Conservation (phyloP, 2,113 vertebrate genomes). For the Fregetta grallaria region DNA sequence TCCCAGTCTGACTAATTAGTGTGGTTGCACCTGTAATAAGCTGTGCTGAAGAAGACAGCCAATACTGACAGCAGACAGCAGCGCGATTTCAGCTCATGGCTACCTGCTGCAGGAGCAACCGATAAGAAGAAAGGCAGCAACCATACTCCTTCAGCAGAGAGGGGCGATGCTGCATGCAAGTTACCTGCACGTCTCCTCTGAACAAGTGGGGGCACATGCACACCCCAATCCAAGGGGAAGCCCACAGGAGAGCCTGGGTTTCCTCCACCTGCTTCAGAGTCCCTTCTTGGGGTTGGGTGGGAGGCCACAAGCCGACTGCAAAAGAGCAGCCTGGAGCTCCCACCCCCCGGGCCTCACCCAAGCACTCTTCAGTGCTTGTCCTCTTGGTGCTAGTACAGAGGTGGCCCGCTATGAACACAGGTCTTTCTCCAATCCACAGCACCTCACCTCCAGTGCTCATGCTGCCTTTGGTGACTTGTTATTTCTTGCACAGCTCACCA, state of each 20-base stretch:
- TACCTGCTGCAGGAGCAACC: not conserved
- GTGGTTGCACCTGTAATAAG: not conserved
- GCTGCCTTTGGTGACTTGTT: not conserved
- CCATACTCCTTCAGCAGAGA: not conserved
- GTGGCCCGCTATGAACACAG: not conserved
- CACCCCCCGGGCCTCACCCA: not conserved
- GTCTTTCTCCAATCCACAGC: not conserved
- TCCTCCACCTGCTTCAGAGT: not conserved
- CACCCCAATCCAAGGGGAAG: not conserved
- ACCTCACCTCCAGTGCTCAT: not conserved
- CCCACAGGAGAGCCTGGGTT: not conserved
- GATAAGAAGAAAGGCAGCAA: not conserved
- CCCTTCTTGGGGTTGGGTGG: not conserved
- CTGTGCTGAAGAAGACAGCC: not conserved
- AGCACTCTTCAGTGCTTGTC: not conserved
- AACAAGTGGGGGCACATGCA: not conserved
- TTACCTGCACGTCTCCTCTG: not conserved
- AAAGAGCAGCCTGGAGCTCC: not conserved
- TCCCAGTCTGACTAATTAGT: not conserved
- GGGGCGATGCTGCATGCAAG: rapidly evolving
- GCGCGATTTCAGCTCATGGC: not conserved
- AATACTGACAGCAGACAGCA: not conserved
- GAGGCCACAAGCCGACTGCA: not conserved
- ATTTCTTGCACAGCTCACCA: not conserved
- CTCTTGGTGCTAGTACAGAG: not conserved